Evolutionary conservation across 2,888 invertebrate genomes (phyloP).

Genomic region (Ectobius pallidus): DNA sequence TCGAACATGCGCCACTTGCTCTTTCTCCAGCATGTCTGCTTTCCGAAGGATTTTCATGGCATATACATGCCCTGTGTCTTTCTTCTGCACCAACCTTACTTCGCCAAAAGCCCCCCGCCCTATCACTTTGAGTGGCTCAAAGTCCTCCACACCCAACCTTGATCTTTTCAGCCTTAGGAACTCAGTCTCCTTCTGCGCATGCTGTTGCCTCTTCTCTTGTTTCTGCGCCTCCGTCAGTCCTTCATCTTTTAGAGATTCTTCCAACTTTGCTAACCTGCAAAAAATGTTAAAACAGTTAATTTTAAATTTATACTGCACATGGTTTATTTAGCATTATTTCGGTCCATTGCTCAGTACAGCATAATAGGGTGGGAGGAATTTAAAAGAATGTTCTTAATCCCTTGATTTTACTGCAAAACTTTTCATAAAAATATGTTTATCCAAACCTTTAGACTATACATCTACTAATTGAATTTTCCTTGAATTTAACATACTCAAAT

Average conservation of each 20-base stretch:
- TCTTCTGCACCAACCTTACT: slow-evolving; percentile 98
- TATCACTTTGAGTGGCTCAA: slow-evolving; percentile 94
- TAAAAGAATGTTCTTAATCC: too few relatives aligned
- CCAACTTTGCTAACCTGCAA: slow-evolving; percentile 84
- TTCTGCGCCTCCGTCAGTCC: slow-evolving; percentile 93
- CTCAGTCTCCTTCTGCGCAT: slow-evolving; percentile 98
- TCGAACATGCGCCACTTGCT: slow-evolving; percentile 96
- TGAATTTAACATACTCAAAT: too few relatives aligned
- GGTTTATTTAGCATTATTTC: too few relatives aligned
- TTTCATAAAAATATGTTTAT: too few relatives aligned
- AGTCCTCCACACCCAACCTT: slow-evolving; percentile 96
- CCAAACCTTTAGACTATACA: too few relatives aligned
- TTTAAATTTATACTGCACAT: too few relatives aligned
- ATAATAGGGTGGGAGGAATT: too few relatives aligned
- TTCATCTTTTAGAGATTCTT: slow-evolving; percentile 96
- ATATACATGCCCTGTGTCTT: slow-evolving; percentile 99
- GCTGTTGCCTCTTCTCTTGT: slow-evolving; percentile 91
- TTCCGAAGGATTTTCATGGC: slow-evolving; percentile 99
- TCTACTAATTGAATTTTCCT: too few relatives aligned
- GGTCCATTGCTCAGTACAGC: too few relatives aligned
- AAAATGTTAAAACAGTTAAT: background rate
- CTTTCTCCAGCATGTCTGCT: slow-evolving; percentile 99
- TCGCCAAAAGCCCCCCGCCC: slow-evolving; percentile 94
- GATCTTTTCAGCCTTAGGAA: slow-evolving; percentile 95
- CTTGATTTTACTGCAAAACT: too few relatives aligned